Base-by-base conservation (phyloP, 1,140 invertebrate species). In the Drosophila pachea region DNA sequence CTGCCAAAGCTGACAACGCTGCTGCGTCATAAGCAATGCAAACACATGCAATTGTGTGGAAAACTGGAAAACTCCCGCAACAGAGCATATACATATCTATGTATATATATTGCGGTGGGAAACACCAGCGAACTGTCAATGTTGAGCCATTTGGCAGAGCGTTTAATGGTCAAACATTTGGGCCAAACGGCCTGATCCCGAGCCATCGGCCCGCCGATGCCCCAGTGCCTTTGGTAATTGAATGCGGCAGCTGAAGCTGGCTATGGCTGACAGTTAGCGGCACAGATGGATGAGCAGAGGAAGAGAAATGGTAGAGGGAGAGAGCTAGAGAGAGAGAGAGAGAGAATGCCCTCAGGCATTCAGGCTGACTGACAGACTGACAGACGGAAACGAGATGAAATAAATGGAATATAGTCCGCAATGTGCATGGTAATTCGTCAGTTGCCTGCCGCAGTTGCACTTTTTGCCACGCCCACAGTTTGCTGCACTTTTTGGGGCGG, bases 81-180 rank as follows among this genome's bases (percentile, higher is more conserved):
- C 22, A 22, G 1, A 22, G 22, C 22, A 22, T 22, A 22, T 22
- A 22, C 22, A 22, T 22, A 2, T 22, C 1, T 22, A 22, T 22
- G 3, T 22, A 22, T 22, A 22, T 22, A 22, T 22, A 22, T 22
- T 22, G 50, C 53, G 55, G 49, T 50, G 42, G 12, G 5, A 40
- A 22, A 22, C 22, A 63, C 70, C 61, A 65, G 40, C 68, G 31
- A 70, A 82, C 79, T 75, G 77, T 76, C 52, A 66, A 67, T 70
- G 75, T 52, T 61, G 61, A 67, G 54, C 65, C 62, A 71, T 74
- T 77, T 68, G 68, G 54, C 40, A 73, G 72, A 81, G 72, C 74
- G 52, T 82, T 82, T 82, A 82, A 82, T 82, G 78, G 78, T 82
- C 78, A 64, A 76, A 82, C 49, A 66, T 67, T 52, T 58, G 54